phyloP scores from a whole-genome alignment of 2,113 vertebrate species.

The Hypomesus transpacificus region DNA sequence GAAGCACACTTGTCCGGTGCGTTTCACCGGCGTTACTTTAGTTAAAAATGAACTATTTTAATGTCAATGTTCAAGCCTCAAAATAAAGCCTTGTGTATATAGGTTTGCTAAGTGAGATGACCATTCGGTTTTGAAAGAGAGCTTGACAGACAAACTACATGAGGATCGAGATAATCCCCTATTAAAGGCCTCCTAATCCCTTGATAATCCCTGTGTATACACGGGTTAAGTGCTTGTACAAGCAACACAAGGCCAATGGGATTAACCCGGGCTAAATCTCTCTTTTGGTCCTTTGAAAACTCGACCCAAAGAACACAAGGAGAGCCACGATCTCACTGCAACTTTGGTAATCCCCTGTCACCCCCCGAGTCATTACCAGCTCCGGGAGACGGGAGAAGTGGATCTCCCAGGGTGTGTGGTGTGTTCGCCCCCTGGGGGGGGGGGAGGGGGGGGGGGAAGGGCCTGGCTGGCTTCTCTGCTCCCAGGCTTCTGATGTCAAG shows the following conservation, averaged over 20 bases:
- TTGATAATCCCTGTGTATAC: constrained; percentile 64
- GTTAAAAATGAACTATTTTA: too few species aligned
- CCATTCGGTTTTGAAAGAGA: constrained; percentile 40
- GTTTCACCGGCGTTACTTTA: too few species aligned
- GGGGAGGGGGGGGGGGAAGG: too few species aligned
- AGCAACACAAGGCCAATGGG: constrained; percentile 55
- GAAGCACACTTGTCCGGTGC: too few species aligned
- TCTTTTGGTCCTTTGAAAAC: constrained; percentile 8
- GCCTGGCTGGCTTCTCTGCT: constrained; percentile 26
- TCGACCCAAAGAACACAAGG: neutral
- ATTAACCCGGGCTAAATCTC: constrained; percentile 63
- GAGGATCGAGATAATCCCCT: constrained; percentile 66
- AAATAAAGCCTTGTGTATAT: too few species aligned
- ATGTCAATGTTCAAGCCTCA: too few species aligned
- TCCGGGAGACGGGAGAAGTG: too few species aligned
- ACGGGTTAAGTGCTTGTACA: constrained; percentile 62
- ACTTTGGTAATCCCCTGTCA: neutral
- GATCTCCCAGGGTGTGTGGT: too few species aligned
- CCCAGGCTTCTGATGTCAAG: constrained; percentile 59
- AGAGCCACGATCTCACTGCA: neutral
- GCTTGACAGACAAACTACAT: constrained; percentile 41
- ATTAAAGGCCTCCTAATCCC: constrained; percentile 61
- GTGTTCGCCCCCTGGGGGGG: too few species aligned
- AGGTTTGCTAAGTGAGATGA: constrained; percentile 34
- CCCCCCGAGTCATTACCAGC: too few species aligned